These are phyloP conservation scores for Stichopus horrens DNA, from an alignment of 53 echinoderm and acorn worm genomes.

Conservation along the genomic window DNA sequence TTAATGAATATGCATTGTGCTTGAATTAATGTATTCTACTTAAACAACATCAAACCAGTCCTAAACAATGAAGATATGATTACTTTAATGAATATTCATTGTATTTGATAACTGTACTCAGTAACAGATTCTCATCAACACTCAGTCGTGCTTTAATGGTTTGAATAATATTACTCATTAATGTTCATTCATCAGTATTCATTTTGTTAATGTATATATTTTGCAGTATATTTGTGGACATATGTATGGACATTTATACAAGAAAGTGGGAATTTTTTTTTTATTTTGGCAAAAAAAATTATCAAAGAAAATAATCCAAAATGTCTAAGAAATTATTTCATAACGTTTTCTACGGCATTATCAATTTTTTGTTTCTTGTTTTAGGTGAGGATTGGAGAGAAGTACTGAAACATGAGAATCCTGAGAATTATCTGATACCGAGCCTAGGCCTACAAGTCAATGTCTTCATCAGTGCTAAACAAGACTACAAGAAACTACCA, in stretches of 20 bases:
- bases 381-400: conserved; percentile 92
- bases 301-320: background rate
- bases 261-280: background rate
- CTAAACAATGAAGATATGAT: background rate
- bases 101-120: background rate
- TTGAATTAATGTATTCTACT: too few species aligned
- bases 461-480: conserved; percentile 93
- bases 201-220: background rate
- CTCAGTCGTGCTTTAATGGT: too few species aligned
- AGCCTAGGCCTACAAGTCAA: conserved; percentile 82
- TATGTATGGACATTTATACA: background rate
- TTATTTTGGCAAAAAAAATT: background rate
- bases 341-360: background rate
- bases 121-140: too few species aligned
- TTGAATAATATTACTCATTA: too few species aligned
- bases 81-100: background rate
- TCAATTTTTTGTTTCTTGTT: background rate
- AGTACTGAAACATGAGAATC: conserved; percentile 69
- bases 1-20: conserved; percentile 5
- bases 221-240: background rate
- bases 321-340: background rate
- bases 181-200: too few species aligned
- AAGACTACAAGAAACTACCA: conserved; percentile 88
- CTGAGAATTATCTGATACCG: conserved; percentile 76
- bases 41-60: too few species aligned